Base-by-base conservation (phyloP, 2,888 invertebrate species). In the Brachyptera putata region DNA sequence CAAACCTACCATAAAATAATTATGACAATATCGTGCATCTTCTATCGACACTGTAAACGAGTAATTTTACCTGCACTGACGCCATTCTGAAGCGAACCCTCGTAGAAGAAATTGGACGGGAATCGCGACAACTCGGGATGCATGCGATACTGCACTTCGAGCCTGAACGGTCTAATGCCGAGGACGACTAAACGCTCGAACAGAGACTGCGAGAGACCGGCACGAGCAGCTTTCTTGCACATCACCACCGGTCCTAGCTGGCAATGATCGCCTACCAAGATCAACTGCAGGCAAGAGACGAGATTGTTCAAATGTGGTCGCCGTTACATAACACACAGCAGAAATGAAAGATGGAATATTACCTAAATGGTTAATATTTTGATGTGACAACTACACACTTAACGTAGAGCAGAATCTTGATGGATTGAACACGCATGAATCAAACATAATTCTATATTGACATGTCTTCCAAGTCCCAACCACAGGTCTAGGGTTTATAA, bases 41-140 rank as follows among this genome's bases (percentile, higher is more conserved):
- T 5, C 30, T 30, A 30, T 5, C 30, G 5, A n/a, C n/a, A n/a
- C n/a, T n/a, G n/a, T n/a, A n/a, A n/a, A n/a, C n/a, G 7, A 30
- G 11, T 30, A 7, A 7, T 62, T 70, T 69, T 69, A 80, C 81
- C 80, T 1, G 96, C 92, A 68, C 96, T 95, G 1, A 99, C 98
- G 1, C 99, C 99, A 74, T 99, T 99, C 74, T 99, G 99, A 53
- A 99, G 80, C 2, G 95, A 95, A 0, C 99, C 98, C 73, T 99
- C 99, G 71, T 99, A 99, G 77, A 99, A 99, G 77, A 98, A 97
- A 75, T 99, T 98, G 0, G 97, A 98, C 0, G 99, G 99, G 74
- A 99, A 99, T 61, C 95, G 86, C 0, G 95, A 95, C 7, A 99
- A 79, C 70, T 95, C 95, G 0, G 99, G 99, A 72, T 99, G 99